Conservation (phyloP, 2,888 invertebrate genomes). For the Augiades crinisus region DNA sequence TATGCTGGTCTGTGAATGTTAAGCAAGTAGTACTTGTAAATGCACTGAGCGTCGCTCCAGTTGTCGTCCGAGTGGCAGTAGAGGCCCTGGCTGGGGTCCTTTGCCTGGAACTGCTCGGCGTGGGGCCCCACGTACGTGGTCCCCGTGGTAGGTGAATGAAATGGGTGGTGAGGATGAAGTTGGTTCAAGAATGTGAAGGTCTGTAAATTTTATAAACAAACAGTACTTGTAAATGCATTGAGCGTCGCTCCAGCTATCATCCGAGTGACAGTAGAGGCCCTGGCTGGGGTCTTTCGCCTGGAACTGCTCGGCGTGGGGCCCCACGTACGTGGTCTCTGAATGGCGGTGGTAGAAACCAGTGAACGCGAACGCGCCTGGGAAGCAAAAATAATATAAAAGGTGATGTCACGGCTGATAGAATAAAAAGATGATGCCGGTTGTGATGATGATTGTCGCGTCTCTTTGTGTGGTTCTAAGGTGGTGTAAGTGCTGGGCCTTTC, state of each 20-base stretch:
- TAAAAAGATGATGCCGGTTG: too few relatives aligned
- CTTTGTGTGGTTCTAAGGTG: too few relatives aligned
- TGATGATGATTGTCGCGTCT: too few relatives aligned
- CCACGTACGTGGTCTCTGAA: slow-evolving; percentile 70
- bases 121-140: slow-evolving; percentile 71
- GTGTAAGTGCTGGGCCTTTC: too few relatives aligned
- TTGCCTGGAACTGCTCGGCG: slow-evolving; percentile 70
- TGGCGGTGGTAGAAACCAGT: slow-evolving; percentile 71
- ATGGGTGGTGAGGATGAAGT: too few relatives aligned
- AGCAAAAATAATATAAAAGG: too few relatives aligned
- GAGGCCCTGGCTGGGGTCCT: slow-evolving; percentile 68
- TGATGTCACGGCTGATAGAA: too few relatives aligned
- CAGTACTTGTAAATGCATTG: slow-evolving; percentile 73
- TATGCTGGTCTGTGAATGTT: too few relatives aligned
- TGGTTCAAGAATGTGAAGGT: too few relatives aligned
- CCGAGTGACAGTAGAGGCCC: slow-evolving; percentile 70
- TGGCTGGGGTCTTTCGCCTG: slow-evolving; percentile 69
- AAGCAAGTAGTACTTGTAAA: slow-evolving; percentile 76
- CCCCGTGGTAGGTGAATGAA: too few relatives aligned
- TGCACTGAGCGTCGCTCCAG: slow-evolving; percentile 73
- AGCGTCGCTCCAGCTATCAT: slow-evolving; percentile 72
- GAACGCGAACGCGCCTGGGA: slow-evolving; percentile 71
- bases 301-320: slow-evolving; percentile 72
- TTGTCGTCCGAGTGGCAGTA: slow-evolving; percentile 72
- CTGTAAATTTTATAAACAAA: background rate